These are phyloP conservation scores for Zaprionus ghesquierei DNA, from an alignment of 1,140 invertebrate species.

Conservation along the genomic window DNA sequence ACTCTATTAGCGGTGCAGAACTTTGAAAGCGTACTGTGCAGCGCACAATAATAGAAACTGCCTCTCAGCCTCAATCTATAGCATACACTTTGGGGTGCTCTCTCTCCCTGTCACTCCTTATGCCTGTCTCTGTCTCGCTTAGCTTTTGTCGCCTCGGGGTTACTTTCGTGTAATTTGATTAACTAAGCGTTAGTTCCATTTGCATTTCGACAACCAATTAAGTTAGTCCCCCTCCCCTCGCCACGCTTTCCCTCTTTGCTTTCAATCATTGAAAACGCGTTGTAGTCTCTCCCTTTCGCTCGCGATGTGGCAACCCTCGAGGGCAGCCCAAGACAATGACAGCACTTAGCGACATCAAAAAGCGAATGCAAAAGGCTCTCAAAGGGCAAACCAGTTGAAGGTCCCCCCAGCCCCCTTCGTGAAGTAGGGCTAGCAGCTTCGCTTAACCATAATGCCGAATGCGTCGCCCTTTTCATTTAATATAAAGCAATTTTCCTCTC, in stretches of 20 bases:
- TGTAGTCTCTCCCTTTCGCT: neutral
- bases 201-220: constrained; percentile 11
- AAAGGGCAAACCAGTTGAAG: constrained; percentile 25
- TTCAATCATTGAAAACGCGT: constrained; percentile 26
- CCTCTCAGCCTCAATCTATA: neutral
- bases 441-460: constrained; percentile 42
- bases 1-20: neutral
- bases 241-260: neutral
- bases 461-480: constrained; percentile 61
- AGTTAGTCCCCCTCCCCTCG: neutral
- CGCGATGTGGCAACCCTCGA: constrained; percentile 27
- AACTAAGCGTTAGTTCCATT: neutral
- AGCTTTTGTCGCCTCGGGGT: neutral
- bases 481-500: constrained; percentile 78
- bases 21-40: neutral
- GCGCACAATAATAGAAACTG: neutral
- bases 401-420: neutral
- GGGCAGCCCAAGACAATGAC: constrained; percentile 45
- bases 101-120: neutral
- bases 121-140: neutral
- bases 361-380: constrained; percentile 46
- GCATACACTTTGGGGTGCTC: neutral
- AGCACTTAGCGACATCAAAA: constrained; percentile 54
- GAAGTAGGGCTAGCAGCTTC: neutral
- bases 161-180: neutral